phyloP scores from a whole-genome alignment of 2,888 invertebrate genomes.

The Palloptera scutellata region DNA sequence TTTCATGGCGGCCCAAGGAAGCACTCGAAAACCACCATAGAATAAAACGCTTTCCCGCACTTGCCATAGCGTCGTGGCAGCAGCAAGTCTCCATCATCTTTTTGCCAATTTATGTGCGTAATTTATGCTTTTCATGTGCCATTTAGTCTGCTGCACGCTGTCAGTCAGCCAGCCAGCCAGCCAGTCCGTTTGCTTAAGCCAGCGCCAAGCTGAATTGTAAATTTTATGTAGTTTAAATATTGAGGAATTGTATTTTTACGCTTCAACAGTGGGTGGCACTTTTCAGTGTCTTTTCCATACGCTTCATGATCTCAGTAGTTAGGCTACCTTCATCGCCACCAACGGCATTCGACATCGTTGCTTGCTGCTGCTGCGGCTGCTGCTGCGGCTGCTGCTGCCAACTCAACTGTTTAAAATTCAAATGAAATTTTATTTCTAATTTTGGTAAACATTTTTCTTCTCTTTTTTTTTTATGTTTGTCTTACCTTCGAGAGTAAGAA shows the following conservation, averaged over 20 bases:
- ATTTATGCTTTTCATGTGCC: constrained; percentile 51
- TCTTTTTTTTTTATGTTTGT: background rate
- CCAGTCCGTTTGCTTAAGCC: too few relatives aligned
- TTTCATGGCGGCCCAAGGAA: constrained; percentile 17
- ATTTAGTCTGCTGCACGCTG: constrained; percentile 30
- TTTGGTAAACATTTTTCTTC: constrained; percentile 37
- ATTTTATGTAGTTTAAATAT: too few relatives aligned
- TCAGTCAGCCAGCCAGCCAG: constrained; percentile 34
- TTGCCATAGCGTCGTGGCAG: background rate
- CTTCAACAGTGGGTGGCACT: too few relatives aligned
- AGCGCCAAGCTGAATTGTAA: too few relatives aligned
- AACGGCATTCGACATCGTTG: too few relatives aligned
- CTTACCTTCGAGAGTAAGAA: background rate
- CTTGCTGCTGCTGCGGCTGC: too few relatives aligned
- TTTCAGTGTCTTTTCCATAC: too few relatives aligned
- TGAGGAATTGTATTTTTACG: too few relatives aligned
- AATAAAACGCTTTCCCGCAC: background rate
- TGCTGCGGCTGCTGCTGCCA: constrained; percentile 11
- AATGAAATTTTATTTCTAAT: constrained; percentile 53
- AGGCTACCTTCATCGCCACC: too few relatives aligned
- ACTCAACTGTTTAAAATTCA: constrained; percentile 53
- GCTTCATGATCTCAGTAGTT: too few relatives aligned
- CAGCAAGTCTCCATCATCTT: constrained; percentile 27
- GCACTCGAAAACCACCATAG: constrained; percentile 7
- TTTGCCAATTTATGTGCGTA: constrained; percentile 55